Evolutionary conservation across 64 coral and sea anemone species (phyloP).

Genomic region (Porites lutea): DNA sequence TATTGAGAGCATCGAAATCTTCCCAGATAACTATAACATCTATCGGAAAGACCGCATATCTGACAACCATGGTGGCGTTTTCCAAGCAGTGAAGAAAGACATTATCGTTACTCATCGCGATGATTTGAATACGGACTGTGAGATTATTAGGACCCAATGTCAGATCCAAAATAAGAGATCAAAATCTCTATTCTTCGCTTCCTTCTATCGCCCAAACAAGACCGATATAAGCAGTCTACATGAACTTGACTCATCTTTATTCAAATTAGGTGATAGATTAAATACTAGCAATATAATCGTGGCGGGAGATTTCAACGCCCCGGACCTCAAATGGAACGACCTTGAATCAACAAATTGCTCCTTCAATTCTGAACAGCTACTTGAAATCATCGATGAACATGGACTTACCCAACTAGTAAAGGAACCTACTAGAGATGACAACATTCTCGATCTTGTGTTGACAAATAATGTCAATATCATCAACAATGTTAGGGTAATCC

Average conservation of each 20-base stretch:
- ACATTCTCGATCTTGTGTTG: constrained; percentile 6
- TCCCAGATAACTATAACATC: constrained; percentile 52
- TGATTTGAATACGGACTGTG: constrained; percentile 39
- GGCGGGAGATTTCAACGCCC: constrained; percentile 13
- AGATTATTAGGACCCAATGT: constrained; percentile 47
- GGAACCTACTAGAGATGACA: neutral
- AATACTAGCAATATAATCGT: constrained; percentile 1
- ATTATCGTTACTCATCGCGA: constrained; percentile 51
- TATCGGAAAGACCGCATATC: constrained; percentile 31
- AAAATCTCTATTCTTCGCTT: too few relatives aligned
- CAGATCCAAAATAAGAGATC: too few relatives aligned
- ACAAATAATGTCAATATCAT: constrained; percentile 17
- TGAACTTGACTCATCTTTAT: too few relatives aligned
- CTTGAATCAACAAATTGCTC: neutral
- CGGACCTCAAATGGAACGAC: neutral
- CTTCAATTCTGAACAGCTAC: neutral
- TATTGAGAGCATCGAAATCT: constrained; percentile 49
- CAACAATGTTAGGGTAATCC: constrained; percentile 19
- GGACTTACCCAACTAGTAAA: neutral
- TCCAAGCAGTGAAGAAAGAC: constrained; percentile 54
- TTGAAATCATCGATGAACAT: constrained; percentile 1
- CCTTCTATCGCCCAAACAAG: too few relatives aligned
- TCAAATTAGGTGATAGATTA: neutral
- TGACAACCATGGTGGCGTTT: constrained; percentile 53
- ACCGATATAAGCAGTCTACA: too few relatives aligned